A percentile compares a stretch with the other conserved stretches of the same genome.
Conservation (phyloP, 2,888 invertebrate species). For the Drosophila atroscutellata region DNA sequence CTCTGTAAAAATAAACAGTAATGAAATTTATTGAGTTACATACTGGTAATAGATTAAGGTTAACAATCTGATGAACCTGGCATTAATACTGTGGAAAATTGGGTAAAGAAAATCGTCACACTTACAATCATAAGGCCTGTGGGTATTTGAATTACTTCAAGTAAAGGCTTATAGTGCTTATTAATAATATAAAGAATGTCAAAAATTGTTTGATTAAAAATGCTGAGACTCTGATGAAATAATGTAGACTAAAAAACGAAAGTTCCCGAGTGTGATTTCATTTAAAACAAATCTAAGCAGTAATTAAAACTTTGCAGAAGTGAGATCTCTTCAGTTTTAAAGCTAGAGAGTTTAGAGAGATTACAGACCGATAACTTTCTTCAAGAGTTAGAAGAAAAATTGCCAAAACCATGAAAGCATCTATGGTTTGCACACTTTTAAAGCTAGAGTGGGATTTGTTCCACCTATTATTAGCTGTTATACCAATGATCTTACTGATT, state of each 20-base stretch:
- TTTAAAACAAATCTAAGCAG: neutral
- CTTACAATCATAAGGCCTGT: neutral
- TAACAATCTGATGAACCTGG: neutral
- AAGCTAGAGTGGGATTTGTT: neutral
- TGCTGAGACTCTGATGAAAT: neutral
- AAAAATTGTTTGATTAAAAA: neutral
- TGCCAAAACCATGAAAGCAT: neutral
- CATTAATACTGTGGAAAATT: neutral
- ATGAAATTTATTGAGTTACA: constrained; percentile 1
- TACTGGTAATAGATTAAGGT: neutral
- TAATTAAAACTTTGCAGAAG: neutral
- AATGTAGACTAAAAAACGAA: neutral
- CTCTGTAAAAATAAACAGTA: constrained; percentile 86
- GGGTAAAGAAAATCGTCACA: neutral
- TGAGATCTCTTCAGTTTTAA: too few relatives aligned
- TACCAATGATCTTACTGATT: neutral
- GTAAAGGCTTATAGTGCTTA: neutral
- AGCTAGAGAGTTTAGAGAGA: neutral
- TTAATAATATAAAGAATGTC: neutral
- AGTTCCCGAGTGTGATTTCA: neutral
- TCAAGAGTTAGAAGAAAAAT: neutral
- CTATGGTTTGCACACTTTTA: neutral
- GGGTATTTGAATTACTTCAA: neutral
- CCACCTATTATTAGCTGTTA: neutral
- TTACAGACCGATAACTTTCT: neutral